A percentile compares a stretch with the other conserved stretches of the same genome.
Evolutionary conservation across 2,888 invertebrate species (phyloP).

Genomic region (Troglohyphantes excavatus): DNA sequence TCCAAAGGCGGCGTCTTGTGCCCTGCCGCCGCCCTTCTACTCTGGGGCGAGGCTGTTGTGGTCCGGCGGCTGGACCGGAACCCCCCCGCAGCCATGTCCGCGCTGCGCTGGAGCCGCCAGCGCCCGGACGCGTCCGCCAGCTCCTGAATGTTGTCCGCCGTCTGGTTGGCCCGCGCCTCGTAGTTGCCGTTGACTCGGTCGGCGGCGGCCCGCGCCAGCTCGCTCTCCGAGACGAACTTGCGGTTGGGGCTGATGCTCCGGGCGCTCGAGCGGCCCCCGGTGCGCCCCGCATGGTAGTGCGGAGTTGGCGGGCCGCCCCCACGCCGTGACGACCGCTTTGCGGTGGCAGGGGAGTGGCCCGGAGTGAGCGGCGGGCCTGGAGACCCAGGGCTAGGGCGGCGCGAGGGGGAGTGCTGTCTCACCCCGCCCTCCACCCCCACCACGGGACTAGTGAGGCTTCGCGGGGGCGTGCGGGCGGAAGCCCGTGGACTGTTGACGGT

Average conservation of each 20-base stretch:
- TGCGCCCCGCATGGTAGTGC: conserved; percentile 30
- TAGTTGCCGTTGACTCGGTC: conserved; percentile 77
- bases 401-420: conserved; percentile 66
- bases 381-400: conserved; percentile 72
- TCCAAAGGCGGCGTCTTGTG: conserved; percentile 63
- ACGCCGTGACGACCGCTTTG: conserved; percentile 62
- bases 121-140: conserved; percentile 54
- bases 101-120: conserved; percentile 24
- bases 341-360: conserved; percentile 73
- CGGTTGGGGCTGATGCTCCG: conserved; percentile 73
- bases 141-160: conserved; percentile 76
- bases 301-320: background rate
- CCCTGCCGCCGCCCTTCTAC: conserved; percentile 14
- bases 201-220: conserved; percentile 77
- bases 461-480: conserved; percentile 68
- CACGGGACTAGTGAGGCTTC: conserved; percentile 77
- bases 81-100: conserved; percentile 28
- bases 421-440: conserved; percentile 26
- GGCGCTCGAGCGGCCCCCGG: conserved; percentile 30
- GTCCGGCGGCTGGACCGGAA: conserved; percentile 17
- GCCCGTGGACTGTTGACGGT: conserved; percentile 66
- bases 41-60: conserved; percentile 63
- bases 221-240: conserved; percentile 80
- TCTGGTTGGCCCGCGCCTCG: conserved; percentile 75
- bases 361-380: conserved; percentile 71